These are phyloP conservation scores for Otus sunia DNA, from an alignment of 2,113 vertebrate species.

Conservation along the genomic window DNA sequence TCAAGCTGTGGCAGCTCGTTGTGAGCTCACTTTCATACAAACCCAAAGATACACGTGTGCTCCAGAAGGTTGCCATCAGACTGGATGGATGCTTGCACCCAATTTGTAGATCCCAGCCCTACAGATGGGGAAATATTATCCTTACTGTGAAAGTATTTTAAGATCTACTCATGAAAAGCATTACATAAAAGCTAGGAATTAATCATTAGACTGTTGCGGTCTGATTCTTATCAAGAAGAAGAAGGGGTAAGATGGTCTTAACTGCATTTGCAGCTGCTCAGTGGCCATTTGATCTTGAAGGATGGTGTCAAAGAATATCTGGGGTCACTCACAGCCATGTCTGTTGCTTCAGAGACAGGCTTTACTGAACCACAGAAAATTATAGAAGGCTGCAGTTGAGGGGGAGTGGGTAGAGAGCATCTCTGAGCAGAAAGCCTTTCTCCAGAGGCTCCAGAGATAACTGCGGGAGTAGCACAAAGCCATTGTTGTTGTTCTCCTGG, in stretches of 20 bases:
- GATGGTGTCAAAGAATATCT: accelerated
- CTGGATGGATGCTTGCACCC: not conserved
- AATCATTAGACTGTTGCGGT: no score
- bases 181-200: not conserved
- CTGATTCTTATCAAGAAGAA: not conserved
- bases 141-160: not conserved
- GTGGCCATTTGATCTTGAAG: not conserved
- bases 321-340: not conserved
- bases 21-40: not conserved
- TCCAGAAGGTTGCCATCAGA: not conserved
- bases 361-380: not conserved
- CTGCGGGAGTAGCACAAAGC: not conserved
- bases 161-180: not conserved
- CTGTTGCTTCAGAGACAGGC: not conserved
- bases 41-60: accelerated
- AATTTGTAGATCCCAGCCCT: no score
- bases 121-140: not conserved
- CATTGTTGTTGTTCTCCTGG: not conserved
- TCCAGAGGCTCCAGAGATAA: not conserved
- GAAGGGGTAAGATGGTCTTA: not conserved
- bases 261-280: not conserved
- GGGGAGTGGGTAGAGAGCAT: not conserved
- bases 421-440: not conserved
- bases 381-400: not conserved
- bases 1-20: not conserved